Evolutionary conservation across 1,140 invertebrate species (phyloP).

Genomic region (Drosophila navojoa): DNA sequence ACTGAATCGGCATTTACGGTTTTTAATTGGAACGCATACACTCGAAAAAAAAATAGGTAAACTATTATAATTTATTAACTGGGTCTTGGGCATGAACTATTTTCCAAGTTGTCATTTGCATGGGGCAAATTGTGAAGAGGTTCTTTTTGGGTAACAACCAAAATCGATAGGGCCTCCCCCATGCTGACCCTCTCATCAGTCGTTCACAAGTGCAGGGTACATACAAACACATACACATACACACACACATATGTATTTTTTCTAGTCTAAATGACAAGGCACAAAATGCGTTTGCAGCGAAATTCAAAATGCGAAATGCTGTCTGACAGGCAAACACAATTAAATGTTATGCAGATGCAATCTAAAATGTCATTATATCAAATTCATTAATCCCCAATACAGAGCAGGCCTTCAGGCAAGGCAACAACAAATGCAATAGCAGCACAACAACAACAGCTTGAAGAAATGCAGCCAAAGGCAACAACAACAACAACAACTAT

Average conservation of each 20-base stretch:
- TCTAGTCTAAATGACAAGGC: conserved; percentile 73
- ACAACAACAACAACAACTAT: conserved; percentile 38
- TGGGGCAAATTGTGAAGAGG: conserved; percentile 51
- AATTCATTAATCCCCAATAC: conserved; percentile 80
- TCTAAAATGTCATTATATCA: conserved; percentile 83
- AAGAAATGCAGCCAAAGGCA: conserved; percentile 67
- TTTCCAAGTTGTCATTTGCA: conserved; percentile 48
- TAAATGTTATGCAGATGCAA: conserved; percentile 83
- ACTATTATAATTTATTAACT: conserved; percentile 6
- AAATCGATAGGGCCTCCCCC: conserved; percentile 61
- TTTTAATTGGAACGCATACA: conserved; percentile 48
- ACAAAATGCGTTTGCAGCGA: conserved; percentile 71
- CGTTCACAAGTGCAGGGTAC: conserved; percentile 18
- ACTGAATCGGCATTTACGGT: conserved; percentile 26
- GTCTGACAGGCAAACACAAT: conserved; percentile 80
- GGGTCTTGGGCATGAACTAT: conserved; percentile 9
- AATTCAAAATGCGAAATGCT: conserved; percentile 22
- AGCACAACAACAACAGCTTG: conserved; percentile 54
- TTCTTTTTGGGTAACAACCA: conserved; percentile 52
- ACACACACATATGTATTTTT: conserved; percentile 14
- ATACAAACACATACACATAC: conserved; percentile 9
- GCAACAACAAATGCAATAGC: conserved; percentile 35
- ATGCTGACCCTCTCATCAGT: not conserved
- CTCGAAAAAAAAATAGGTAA: conserved; percentile 18
- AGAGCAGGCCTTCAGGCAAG: conserved; percentile 45